Base-by-base conservation (phyloP, 2,888 invertebrate species). In the Agrotis puta region DNA sequence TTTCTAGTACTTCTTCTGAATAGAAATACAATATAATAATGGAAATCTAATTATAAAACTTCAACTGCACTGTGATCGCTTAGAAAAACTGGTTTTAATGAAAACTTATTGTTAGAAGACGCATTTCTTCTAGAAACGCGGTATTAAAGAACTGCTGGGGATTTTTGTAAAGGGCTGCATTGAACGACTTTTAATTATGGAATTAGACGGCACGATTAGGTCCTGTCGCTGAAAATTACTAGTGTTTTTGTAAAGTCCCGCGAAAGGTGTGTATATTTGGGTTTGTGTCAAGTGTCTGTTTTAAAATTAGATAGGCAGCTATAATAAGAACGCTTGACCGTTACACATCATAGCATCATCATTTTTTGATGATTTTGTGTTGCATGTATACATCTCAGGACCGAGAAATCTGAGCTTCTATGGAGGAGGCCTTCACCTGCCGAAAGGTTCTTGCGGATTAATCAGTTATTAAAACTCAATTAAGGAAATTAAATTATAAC, bases 1-100 rank as follows among this genome's bases (percentile, higher is more conserved):
- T 57, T 51, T 22, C 27, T 5, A 39, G 18, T 51, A 33, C 53
- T 50, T 24, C 27, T 58, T 20, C n/a, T 43, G 20, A 69, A 74
- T 63, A 56, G 70, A 74, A 79, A 39, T 54, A 56, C 18, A 62
- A 66, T 54, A 56, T 20, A 62, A 66, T 66, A 61, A 66, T 64
- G 50, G 67, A 64, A 78, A 54, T 70, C 61, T 81, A 81, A 81
- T 79, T 62, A 76, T 51, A 20, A 70, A 70, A 70, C 81, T 70
- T 81, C 81, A 79, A 70, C 45, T 33, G 73, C 84, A 78, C 71
- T 61, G 71, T 67, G 61, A 72, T 66, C 62, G 64, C 58, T 70
- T 50, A 39, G 43, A 50, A 58, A 54, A 70, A 70, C 64, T 64
- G 45, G 22, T 70, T 76, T n/a, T 75, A 81, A 70, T 54, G 64